Evolutionary conservation across 2,113 vertebrate species (phyloP).

Genomic region (Cyprinus carpio): DNA sequence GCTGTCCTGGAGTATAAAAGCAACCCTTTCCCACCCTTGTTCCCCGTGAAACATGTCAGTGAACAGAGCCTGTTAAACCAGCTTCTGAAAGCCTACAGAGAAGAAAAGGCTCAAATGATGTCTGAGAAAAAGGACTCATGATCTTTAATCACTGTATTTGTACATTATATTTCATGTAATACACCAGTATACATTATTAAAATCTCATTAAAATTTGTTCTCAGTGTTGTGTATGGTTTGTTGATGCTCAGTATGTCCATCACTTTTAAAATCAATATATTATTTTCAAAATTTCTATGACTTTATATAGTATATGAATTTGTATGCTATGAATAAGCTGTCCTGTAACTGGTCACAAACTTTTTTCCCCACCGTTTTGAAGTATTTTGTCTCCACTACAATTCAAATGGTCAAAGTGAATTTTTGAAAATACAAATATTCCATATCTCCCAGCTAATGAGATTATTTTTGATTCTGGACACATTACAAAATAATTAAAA

Average conservation of each 20-base stretch:
- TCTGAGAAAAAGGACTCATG: conserved; percentile 33
- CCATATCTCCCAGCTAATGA: background rate
- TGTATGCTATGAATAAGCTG: background rate
- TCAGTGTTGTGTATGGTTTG: background rate
- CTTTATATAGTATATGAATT: background rate
- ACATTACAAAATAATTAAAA: background rate
- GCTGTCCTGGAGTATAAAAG: conserved; percentile 92
- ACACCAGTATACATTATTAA: background rate
- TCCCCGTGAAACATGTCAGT: conserved; percentile 68
- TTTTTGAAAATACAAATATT: background rate
- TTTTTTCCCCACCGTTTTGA: background rate
- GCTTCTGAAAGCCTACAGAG: conserved; percentile 84
- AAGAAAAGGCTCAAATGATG: conserved; percentile 66
- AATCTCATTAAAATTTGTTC: background rate
- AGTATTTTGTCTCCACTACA: background rate
- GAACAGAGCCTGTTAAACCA: conserved; percentile 89
- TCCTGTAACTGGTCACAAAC: background rate
- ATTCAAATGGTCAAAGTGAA: background rate
- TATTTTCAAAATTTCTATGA: background rate
- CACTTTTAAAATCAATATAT: background rate
- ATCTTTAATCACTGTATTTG: conserved; percentile 1
- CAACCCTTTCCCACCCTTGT: conserved; percentile 86
- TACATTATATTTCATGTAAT: background rate
- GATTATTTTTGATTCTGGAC: background rate
- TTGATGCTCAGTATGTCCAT: background rate